Evolutionary conservation across 1,140 invertebrate genomes (phyloP), one percentile per base, ranked within the genome.

Genomic region (Mesaphorura yosii): DNA sequence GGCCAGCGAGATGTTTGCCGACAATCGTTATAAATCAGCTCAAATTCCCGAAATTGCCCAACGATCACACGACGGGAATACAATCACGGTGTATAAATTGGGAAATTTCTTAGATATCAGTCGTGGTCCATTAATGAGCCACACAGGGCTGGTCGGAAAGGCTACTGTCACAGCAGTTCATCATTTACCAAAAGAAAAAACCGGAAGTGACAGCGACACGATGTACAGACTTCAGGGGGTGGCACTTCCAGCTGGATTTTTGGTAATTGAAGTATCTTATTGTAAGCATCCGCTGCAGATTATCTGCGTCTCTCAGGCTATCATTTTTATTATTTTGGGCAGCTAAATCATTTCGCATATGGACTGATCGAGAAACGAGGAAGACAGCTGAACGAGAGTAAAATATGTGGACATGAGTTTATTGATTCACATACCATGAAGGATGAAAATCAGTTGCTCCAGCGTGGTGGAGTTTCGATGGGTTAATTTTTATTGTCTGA

Each of bases 181-280:
- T n/a, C n/a, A n/a, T n/a, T 66, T 68, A 65, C 41, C 37, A 57
- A 19, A 56, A 66, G 66, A 88, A 22, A 64, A 77, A 20, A 71
- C 75, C 5, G 69, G 75, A 22, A 72, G 75, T 51, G 70, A 75
- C 1, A 65, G 70, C 0, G 75, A 78, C 3, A 66, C 70, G 15
- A 67, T 92, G n/a, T 85, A 86, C 65, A 74, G 92, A 63, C 82
- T 95, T 64, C 92, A 97, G 72, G 91, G 89, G 0, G 75, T 95
- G 0, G 84, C 88, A 0, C 64, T 95, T 48, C 91, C 92, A 0
- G 73, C 66, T 51, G 82, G 82, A 27, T 74, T 90, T 48, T 64
- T 77, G 17, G 73, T 76, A 65, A 69, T 70, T 48, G 71, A n/a
- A n/a, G n/a, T n/a, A n/a, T n/a, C n/a, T n/a, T n/a, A n/a, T n/a